Base-by-base conservation (phyloP, 2,113 vertebrate species). In the Mesembrinibis cayennensis region DNA sequence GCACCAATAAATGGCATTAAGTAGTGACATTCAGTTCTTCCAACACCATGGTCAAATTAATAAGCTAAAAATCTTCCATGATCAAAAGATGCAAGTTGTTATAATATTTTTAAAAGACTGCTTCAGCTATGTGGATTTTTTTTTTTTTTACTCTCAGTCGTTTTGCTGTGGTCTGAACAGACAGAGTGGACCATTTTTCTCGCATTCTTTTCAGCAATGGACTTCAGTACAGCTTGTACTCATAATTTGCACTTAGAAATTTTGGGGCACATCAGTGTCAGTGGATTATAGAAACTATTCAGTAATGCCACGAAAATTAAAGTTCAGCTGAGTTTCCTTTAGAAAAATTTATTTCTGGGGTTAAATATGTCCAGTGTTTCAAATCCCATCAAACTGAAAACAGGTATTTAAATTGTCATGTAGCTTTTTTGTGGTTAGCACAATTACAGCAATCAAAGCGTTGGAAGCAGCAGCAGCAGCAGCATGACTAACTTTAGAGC, bases 341-440 rank as follows among this genome's bases (percentile, higher is more conserved):
- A 47, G 45, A 83, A 96, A 73, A 73, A 62, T 73, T 66, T 79
- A 70, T 84, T 83, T 96, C 78, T 84, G 36, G n/a, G 67, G 56
- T 96, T 97, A 97, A 93, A 86, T 93, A 85, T 71, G 67, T 95
- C 93, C 79, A 95, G 40, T 53, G 80, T 85, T 96, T 95, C 85
- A 91, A 91, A 89, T 87, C 73, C 47, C 56, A 16, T 95, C 81
- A 93, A 94, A 27, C 26, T 87, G 93, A 93, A 90, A 90, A 70
- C 72, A 89, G 84, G 78, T 95, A 94, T 97, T 97, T 95, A 97
- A 95, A 83, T 82, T 90, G 82, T 95, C 82, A 19, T 82, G 83
- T 90, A 61, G 71, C 32, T 89, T 95, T 96, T 93, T 82, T 87
- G 81, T 83, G 82, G 89, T 95, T 91, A 82, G 71, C 67, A 90